Percentiles rank a stretch among this genome's conserved stretches.
phyloP scores from a whole-genome alignment of 1,140 invertebrate species.

The Brachionus asplanchnoidis region DNA sequence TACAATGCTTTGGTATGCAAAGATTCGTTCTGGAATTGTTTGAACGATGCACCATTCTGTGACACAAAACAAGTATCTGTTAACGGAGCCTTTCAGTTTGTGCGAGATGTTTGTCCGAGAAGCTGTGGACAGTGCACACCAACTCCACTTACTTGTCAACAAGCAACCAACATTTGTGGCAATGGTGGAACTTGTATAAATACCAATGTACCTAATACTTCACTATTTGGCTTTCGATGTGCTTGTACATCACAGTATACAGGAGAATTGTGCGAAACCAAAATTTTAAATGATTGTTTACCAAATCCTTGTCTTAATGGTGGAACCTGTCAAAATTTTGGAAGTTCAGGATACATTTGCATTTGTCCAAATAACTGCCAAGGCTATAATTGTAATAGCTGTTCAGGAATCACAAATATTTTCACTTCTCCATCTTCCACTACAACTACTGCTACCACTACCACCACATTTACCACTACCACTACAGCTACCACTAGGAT shows the following conservation, averaged over 20 bases:
- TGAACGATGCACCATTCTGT: not conserved
- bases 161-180: constrained; percentile 43
- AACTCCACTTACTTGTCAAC: not conserved
- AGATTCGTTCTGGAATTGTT: not conserved
- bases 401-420: not conserved
- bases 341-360: constrained; percentile 4
- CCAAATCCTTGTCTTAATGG: constrained; percentile 42
- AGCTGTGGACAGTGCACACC: not conserved
- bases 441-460: not conserved
- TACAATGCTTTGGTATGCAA: constrained; percentile 16
- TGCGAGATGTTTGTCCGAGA: not conserved
- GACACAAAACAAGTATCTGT: not conserved
- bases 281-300: constrained; percentile 14
- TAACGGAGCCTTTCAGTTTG: not conserved
- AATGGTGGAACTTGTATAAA: constrained; percentile 49
- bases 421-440: not conserved
- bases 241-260: constrained; percentile 47
- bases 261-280: constrained; percentile 58
- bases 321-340: constrained; percentile 31
- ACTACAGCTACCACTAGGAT: not conserved
- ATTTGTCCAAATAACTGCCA: constrained; percentile 12
- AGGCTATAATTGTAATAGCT: not conserved
- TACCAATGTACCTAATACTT: not conserved
- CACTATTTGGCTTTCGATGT: constrained; percentile 58
- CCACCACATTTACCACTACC: not conserved